A percentile compares a stretch with the other conserved stretches of the same genome.
Evolutionary conservation across 1,140 invertebrate species (phyloP).

Genomic region (Diabrotica undecimpunctata): DNA sequence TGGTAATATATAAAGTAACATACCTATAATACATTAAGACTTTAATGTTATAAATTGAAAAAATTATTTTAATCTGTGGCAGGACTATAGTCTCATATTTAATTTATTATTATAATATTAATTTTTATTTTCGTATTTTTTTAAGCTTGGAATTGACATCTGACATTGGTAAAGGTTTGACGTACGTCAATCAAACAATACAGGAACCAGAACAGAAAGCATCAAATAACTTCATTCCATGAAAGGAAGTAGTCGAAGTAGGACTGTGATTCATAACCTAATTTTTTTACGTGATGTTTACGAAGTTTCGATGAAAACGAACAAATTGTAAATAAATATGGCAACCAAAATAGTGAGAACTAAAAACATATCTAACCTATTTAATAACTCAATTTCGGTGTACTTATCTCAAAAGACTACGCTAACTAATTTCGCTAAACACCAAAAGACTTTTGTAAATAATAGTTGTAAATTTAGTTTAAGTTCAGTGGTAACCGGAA

Average conservation of each 20-base stretch:
- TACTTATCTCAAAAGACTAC: conserved; percentile 20
- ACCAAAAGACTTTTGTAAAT: conserved; percentile 11
- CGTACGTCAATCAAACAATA: too few species aligned
- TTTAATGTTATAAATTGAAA: too few species aligned
- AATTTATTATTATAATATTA: too few species aligned
- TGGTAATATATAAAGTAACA: too few species aligned
- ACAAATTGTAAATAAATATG: conserved; percentile 15
- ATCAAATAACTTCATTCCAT: neutral
- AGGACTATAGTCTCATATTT: too few species aligned
- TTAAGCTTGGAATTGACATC: too few species aligned
- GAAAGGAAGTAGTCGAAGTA: neutral
- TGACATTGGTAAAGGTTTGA: too few species aligned
- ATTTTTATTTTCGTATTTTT: too few species aligned
- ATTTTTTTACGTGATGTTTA: conserved; percentile 4
- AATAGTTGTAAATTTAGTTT: conserved; percentile 27
- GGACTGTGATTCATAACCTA: conserved; percentile 10
- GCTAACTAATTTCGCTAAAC: conserved; percentile 26
- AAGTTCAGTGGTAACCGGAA: conserved; percentile 28
- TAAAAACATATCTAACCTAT: conserved; percentile 21
- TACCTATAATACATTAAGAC: too few species aligned
- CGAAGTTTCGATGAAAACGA: neutral
- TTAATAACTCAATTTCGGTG: conserved; percentile 22
- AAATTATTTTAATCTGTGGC: too few species aligned
- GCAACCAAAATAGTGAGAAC: conserved; percentile 24
- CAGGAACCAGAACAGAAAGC: too few species aligned